Evolutionary conservation across 1,140 invertebrate genomes (phyloP).

Genomic region (Varroa destructor): DNA sequence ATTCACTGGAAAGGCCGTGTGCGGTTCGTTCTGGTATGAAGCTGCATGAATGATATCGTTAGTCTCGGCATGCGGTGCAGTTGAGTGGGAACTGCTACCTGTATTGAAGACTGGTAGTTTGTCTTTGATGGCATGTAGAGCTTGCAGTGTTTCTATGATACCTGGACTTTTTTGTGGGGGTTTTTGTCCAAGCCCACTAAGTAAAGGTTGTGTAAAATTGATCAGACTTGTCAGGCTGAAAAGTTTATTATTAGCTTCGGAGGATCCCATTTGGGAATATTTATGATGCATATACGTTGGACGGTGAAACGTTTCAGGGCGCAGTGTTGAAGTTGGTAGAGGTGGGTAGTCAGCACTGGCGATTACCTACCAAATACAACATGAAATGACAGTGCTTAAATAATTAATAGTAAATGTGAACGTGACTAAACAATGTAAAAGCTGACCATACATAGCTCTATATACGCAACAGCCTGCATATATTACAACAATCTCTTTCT

Average conservation of each 20-base stretch:
- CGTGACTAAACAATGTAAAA: too few relatives aligned
- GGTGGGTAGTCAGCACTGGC: constrained; percentile 21
- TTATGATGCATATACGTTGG: neutral
- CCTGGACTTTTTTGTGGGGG: neutral
- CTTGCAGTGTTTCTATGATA: constrained; percentile 4
- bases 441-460: too few relatives aligned
- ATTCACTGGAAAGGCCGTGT: too few relatives aligned
- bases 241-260: neutral
- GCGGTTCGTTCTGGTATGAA: too few relatives aligned
- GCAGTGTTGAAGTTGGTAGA: neutral
- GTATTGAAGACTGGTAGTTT: neutral
- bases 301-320: neutral
- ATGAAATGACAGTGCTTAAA: too few relatives aligned
- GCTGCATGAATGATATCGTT: too few relatives aligned
- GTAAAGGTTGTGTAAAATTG: constrained; percentile 10
- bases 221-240: neutral
- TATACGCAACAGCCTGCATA: too few relatives aligned
- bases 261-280: neutral
- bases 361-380: neutral
- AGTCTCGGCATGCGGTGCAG: too few relatives aligned
- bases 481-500: too few relatives aligned
- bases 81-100: neutral
- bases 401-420: too few relatives aligned
- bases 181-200: neutral
- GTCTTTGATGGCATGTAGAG: constrained; percentile 8